Base-by-base conservation (phyloP, 2,888 invertebrate species). In the Dysmachus trigonus region DNA sequence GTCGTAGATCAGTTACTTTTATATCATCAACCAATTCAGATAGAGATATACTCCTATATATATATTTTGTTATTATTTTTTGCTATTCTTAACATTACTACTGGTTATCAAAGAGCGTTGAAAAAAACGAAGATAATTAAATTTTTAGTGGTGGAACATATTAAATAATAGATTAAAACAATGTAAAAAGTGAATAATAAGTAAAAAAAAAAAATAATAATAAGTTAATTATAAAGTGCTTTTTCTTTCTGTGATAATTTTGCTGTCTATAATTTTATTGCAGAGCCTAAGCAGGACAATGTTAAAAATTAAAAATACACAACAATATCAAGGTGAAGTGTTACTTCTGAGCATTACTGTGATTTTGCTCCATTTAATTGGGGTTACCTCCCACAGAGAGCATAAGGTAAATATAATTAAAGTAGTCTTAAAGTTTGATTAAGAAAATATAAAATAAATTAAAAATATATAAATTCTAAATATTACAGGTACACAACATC, bases 401-500 rank as follows among this genome's bases (percentile, higher is more conserved):
- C 87, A 87, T 73, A 86, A 87, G 71, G 87, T 87, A 83, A 82
- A 22, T 35, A 81, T 18, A 41, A 10, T 18, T 51, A 31, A 13
- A 18, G 6, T 10, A n/a, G n/a, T n/a, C n/a, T n/a, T n/a, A n/a
- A 53, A 30, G 72, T 47, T 38, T 62, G 6, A 31, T 51, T 53
- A 31, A 10, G 10, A 38, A 10, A 38, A 38, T 38, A n/a, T 38
- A 10, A 38, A 38, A 38, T 38, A 38, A 38, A 38, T 38, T 10
- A 38, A 38, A 10, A 38, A 38, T 3, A 31, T 31, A 31, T 31
- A 31, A 31, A 31, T 31, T 31, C 5, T 31, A 31, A 31, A 3
- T 15, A 15, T 18, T 35, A 8, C 15, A 89, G 89, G 95, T 95
- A 7, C 95, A 95, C 92, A 95, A 95, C 90, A 95, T 95, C 87